Evolutionary conservation across 2,888 invertebrate species (phyloP).

Genomic region (Aporophyla lueneburgensis): DNA sequence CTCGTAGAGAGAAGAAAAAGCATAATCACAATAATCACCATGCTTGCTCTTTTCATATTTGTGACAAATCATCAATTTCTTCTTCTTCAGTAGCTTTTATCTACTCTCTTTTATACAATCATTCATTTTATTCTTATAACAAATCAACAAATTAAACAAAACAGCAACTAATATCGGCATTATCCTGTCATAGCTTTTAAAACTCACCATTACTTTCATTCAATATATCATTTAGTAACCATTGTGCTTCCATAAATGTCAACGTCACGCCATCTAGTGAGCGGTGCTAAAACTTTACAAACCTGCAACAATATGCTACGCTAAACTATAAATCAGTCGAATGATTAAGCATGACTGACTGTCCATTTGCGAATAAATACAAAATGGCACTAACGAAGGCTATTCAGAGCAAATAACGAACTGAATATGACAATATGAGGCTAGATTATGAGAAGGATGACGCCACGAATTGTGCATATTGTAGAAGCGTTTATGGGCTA

Average conservation of each 20-base stretch:
- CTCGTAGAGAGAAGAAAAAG: background rate
- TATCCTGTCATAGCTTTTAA: conserved; percentile 24
- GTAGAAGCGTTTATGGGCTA: conserved; percentile 41
- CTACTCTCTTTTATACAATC: background rate
- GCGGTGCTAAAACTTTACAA: conserved; percentile 52
- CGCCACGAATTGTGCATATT: conserved; percentile 58
- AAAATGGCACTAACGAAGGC: conserved; percentile 86
- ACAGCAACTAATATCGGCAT: conserved; percentile 29
- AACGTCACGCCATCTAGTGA: conserved; percentile 54
- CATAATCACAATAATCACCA: background rate
- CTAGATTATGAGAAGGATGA: conserved; percentile 74
- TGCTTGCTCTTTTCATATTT: background rate
- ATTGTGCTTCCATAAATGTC: conserved; percentile 55
- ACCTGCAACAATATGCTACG: conserved; percentile 52
- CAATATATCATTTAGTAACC: conserved; percentile 48
- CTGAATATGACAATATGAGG: conserved; percentile 74
- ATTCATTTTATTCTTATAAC: conserved; percentile 5
- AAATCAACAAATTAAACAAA: conserved; percentile 8
- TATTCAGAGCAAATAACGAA: conserved; percentile 82
- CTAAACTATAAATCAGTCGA: conserved; percentile 76
- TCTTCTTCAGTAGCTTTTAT: background rate
- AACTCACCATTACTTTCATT: conserved; percentile 53
- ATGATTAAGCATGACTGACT: conserved; percentile 85
- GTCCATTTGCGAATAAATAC: conserved; percentile 80
- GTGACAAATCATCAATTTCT: background rate